Evolutionary conservation across 1,140 invertebrate species (phyloP), one percentile per base, ranked within the genome.

Genomic region (Euwallacea fornicatus): DNA sequence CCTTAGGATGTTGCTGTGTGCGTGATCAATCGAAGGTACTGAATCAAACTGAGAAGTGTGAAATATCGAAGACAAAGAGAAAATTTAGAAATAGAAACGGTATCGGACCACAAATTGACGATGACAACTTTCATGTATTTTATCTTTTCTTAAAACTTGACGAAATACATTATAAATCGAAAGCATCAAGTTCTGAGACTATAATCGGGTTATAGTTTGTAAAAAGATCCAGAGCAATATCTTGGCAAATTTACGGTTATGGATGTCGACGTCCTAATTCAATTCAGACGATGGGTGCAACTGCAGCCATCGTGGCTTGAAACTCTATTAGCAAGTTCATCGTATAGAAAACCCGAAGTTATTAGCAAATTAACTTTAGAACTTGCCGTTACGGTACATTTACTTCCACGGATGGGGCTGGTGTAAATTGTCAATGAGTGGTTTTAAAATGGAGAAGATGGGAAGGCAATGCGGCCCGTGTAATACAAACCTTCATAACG

Each of bases 271-370:
- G 13, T 9, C 15, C 42, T 54, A 65, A 65, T 65, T 65, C 63
- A 65, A 65, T 65, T 63, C 55, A n/a, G 61, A 47, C 21, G 42
- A n/a, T 50, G 63, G 43, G 46, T 47, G 47, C 63, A 54, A 55
- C 46, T 65, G 63, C 63, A 65, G 63, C 44, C 54, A 54, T 54
- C 63, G 15, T 54, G 11, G 8, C 46, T n/a, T 55, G 63, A 65
- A 65, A 65, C 63, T 65, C 63, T 65, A 65, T 65, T 65, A 65
- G 63, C 63, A 65, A 65, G 63, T 65, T 65, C 63, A 65, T 65
- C 63, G 63, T 65, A 65, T 65, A 65, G 63, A 65, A 65, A 65
- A 65, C 15, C 63, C 63, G 7, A 65, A 65, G 63, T 65, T 65
- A 65, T 65, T 65, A 65, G 63, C 53, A 54, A 54, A 65, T 65